Percentiles rank a stretch among this genome's conserved stretches.
Conservation (phyloP, 2,113 vertebrate genomes). For the Rhabdomys dilectus region DNA sequence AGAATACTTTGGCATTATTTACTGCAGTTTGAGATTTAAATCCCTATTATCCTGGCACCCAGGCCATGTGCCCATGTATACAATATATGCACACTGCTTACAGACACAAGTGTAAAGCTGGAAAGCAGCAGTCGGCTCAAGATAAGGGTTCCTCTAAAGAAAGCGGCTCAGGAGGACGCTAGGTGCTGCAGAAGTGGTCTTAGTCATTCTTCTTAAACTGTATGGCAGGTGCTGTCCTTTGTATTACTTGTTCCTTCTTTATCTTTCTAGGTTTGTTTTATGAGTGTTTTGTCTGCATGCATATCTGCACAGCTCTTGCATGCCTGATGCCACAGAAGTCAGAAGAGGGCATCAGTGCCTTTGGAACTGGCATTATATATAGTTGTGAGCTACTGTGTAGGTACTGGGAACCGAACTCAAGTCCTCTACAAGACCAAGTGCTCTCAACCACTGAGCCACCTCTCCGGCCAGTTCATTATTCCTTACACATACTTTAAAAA, state of each 20-base stretch:
- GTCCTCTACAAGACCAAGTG: background rate
- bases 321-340: background rate
- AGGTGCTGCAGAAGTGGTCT: background rate
- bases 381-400: background rate
- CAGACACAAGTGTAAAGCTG: background rate
- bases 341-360: background rate
- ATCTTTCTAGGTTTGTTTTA: background rate
- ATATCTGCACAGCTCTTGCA: background rate
- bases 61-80: background rate
- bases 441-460: background rate
- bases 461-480: background rate
- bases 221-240: background rate
- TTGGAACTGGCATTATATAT: background rate
- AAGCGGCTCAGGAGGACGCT: background rate
- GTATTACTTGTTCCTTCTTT: background rate
- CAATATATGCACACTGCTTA: background rate
- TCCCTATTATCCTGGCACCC: background rate
- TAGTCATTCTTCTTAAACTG: constrained; percentile 28
- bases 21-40: constrained; percentile 13
- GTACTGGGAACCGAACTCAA: background rate
- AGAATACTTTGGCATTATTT: constrained; percentile 18
- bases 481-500: background rate
- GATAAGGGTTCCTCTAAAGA: background rate
- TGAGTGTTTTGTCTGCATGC: background rate
- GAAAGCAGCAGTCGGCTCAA: background rate